phyloP scores from a whole-genome alignment of 2,113 vertebrate genomes.

The Gavia stellata region DNA sequence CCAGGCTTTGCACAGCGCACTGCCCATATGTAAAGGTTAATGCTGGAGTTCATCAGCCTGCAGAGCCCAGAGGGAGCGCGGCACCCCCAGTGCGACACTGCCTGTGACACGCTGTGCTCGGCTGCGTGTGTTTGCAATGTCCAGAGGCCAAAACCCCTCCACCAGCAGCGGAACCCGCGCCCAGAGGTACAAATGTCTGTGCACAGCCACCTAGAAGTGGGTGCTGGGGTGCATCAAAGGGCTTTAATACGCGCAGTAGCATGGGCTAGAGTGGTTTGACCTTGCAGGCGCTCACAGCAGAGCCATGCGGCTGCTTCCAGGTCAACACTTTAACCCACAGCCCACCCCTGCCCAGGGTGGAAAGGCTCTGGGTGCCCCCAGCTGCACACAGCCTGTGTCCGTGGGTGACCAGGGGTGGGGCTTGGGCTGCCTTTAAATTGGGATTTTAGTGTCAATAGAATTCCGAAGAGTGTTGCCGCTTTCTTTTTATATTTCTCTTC shows the following conservation, averaged over 20 bases:
- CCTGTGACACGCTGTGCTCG: accelerated
- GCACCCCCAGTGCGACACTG: accelerated
- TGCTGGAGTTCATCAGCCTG: no score
- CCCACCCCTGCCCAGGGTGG: accelerated
- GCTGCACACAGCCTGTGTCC: accelerated
- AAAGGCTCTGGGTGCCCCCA: accelerated
- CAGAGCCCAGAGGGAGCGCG: accelerated
- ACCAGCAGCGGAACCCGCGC: accelerated
- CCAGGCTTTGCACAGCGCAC: accelerated
- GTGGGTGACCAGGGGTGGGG: accelerated
- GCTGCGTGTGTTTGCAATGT: accelerated
- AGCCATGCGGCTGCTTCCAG: background rate
- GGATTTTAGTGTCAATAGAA: background rate
- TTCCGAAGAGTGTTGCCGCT: accelerated
- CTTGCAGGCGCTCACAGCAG: no score
- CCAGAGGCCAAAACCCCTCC: background rate
- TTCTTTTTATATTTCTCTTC: background rate
- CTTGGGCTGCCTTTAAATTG: accelerated
- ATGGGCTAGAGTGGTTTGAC: accelerated
- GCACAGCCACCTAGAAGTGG: accelerated
- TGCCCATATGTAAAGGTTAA: accelerated
- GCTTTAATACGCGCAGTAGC: accelerated
- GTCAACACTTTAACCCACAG: accelerated
- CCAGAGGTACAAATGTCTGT: accelerated
- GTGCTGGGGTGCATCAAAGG: accelerated